Base-by-base conservation (phyloP, 1,140 invertebrate species). In the Penaeus indicus region DNA sequence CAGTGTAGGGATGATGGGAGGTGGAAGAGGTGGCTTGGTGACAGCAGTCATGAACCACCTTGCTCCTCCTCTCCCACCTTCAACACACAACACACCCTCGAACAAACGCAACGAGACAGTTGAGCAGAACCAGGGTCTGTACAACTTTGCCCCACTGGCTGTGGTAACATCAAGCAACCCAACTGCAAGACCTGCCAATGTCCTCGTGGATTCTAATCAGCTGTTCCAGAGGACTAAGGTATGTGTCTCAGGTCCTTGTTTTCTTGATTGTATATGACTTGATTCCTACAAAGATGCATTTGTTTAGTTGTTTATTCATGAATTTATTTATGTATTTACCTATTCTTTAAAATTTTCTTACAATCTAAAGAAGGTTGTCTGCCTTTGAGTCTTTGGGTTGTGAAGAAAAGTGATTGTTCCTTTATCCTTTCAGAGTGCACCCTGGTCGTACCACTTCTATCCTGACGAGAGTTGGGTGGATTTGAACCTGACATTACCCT, bases 371-470 rank as follows among this genome's bases (percentile, higher is more conserved):
- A 54, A 54, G 54, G 16, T 42, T 54, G 16, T 54, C 54, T 54
- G 1, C 0, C 16, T 54, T 54, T 54, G 54, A 54, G 54, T 54
- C 10, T 54, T 11, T 13, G 47, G 11, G 47, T 47, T 32, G 38
- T 42, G 38, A 16, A 54, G 54, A 54, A 8, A 54, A 13, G 16
- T 54, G 54, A 54, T 54, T 54, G 54, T 21, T 11, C 18, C 38
- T 47, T 4, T 84, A 18, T 72, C 7, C 42, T 80, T 69, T 81
- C 94, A 97, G 84, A 96, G 96, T 13, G 96, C 97, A 2, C 96
- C 97, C 69, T 98, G 97, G 96, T 96, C 96, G 61, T 97, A 98
- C 93, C 97, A 98, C 93, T 98, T 97, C 93, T 97, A 97, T 93
- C 96, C 97, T 0, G 96, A 97, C 91, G 97, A 98, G 93, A 95